These are phyloP conservation scores for Pseudorhombus dupliciocellatus DNA, from an alignment of 2,113 vertebrate genomes.

Conservation along the genomic window DNA sequence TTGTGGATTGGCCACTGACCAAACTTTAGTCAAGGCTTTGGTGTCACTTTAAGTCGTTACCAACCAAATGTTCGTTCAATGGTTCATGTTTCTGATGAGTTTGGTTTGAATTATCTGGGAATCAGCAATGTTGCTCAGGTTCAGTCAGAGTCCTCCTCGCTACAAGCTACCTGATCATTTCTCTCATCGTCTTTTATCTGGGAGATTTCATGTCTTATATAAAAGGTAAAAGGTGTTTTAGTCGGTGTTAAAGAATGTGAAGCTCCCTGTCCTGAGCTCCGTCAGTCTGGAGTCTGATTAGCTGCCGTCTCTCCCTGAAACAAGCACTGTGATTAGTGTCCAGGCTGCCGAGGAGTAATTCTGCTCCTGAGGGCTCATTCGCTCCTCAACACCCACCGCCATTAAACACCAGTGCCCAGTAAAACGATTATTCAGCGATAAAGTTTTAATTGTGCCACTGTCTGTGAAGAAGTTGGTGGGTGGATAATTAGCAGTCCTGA, in stretches of 20 bases:
- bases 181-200: not conserved
- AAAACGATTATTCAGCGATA: slow-evolving; percentile 75
- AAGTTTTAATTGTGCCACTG: slow-evolving; percentile 75
- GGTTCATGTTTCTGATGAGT: too few species aligned
- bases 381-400: slow-evolving; percentile 62
- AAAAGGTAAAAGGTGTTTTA: not conserved
- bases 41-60: too few species aligned
- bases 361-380: slow-evolving; percentile 52
- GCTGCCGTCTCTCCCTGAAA: slow-evolving; percentile 35
- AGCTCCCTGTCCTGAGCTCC: slow-evolving; percentile 11
- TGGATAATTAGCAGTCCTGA: slow-evolving; percentile 57
- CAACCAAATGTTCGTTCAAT: too few species aligned
- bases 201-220: not conserved
- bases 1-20: too few species aligned
- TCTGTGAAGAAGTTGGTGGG: slow-evolving; percentile 51
- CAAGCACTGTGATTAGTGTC: slow-evolving; percentile 62
- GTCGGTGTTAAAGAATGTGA: not conserved
- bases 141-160: not conserved
- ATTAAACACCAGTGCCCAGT: slow-evolving; percentile 60
- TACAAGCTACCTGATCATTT: not conserved
- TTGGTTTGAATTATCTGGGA: too few species aligned
- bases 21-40: too few species aligned
- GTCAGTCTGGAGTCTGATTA: slow-evolving; percentile 27
- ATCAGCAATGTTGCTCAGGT: not conserved
- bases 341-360: slow-evolving; percentile 51